These are phyloP conservation scores for Ctenodactylus gundi DNA, from an alignment of 2,113 vertebrate genomes.

Conservation along the genomic window DNA sequence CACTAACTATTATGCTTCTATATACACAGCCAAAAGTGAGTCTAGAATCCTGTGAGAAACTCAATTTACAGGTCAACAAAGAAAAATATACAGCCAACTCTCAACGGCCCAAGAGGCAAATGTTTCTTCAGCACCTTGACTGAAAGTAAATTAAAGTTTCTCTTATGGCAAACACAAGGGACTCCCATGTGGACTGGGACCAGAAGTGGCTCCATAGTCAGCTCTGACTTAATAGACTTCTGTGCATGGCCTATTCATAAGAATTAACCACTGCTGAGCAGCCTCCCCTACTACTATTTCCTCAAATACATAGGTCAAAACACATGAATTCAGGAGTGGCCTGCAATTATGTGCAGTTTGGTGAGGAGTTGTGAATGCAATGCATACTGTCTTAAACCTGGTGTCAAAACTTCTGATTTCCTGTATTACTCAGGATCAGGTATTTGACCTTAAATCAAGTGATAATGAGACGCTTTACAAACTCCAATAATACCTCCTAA, in stretches of 20 bases:
- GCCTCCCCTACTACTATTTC: slow-evolving; percentile 71
- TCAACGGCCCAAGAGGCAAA: neutral
- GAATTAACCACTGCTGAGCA: slow-evolving; percentile 71
- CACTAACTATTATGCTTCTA: neutral
- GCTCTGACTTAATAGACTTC: slow-evolving; percentile 59
- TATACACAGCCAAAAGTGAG: slow-evolving; percentile 15
- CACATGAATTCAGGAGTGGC: slow-evolving; percentile 74
- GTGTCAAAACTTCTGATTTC: slow-evolving; percentile 69
- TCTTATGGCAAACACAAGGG: neutral
- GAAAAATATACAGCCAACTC: neutral
- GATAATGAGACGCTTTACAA: slow-evolving; percentile 48
- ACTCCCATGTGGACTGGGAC: neutral
- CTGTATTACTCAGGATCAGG: slow-evolving; percentile 70
- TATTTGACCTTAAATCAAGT: slow-evolving; percentile 72
- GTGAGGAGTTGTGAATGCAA: slow-evolving; percentile 70
- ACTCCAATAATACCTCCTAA: slow-evolving; percentile 31
- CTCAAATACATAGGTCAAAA: slow-evolving; percentile 63
- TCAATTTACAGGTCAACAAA: slow-evolving; percentile 39
- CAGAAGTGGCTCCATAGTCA: slow-evolving; percentile 35
- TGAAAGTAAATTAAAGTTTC: slow-evolving; percentile 16
- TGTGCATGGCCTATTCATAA: slow-evolving; percentile 67
- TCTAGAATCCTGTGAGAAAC: neutral
- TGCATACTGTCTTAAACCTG: slow-evolving; percentile 67
- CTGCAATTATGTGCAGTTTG: slow-evolving; percentile 74
- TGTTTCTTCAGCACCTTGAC: neutral